Evolutionary conservation across 2,113 vertebrate species (phyloP).

Genomic region (Myotis davidii): DNA sequence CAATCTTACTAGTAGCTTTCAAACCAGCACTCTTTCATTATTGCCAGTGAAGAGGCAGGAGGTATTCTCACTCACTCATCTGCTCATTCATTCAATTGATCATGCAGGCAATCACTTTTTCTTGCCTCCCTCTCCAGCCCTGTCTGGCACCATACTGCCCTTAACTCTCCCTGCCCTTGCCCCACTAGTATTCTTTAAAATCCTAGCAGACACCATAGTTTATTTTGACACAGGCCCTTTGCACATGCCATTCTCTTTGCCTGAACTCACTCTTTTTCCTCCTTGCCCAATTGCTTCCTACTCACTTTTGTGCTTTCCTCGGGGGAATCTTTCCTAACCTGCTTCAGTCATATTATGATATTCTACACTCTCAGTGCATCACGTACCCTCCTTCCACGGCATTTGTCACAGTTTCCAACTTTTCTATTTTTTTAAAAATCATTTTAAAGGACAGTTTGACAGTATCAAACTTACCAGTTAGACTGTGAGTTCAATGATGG

Average conservation of each 20-base stretch:
- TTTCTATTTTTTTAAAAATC: neutral
- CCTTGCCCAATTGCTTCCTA: neutral
- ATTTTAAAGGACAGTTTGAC: neutral
- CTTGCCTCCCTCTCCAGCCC: neutral
- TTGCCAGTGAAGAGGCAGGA: neutral
- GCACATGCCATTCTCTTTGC: neutral
- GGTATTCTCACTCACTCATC: neutral
- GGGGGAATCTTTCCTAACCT: neutral
- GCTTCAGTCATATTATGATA: neutral
- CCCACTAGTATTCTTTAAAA: neutral
- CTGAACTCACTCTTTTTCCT: neutral
- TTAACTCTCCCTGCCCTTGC: neutral
- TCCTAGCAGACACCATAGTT: neutral
- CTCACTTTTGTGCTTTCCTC: neutral
- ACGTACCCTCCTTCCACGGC: fast-evolving
- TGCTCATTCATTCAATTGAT: neutral
- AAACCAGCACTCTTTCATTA: neutral
- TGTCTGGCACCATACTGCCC: neutral
- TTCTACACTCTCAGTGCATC: neutral
- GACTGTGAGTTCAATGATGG: neutral
- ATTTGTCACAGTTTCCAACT: neutral
- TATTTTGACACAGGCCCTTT: neutral
- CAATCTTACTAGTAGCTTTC: neutral
- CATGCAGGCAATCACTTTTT: neutral
- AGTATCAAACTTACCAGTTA: neutral